These are phyloP conservation scores for Muscicapa striata DNA, from an alignment of 2,797 vertebrate genomes.

Conservation along the genomic window DNA sequence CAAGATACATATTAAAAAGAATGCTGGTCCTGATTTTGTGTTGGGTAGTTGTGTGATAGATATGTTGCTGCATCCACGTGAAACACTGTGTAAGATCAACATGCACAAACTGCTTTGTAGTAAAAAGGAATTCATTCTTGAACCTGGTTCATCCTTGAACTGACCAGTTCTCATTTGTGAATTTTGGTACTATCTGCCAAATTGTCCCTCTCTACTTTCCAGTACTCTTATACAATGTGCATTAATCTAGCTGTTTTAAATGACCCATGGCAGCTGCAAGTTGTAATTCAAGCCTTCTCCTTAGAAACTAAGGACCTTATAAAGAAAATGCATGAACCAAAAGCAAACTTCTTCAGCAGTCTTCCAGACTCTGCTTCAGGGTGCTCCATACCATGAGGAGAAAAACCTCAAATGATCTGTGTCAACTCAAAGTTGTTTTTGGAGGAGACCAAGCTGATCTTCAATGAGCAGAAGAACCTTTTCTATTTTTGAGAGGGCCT, in stretches of 20 bases:
- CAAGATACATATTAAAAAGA: background rate
- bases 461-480: background rate
- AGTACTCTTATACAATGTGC: background rate
- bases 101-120: background rate
- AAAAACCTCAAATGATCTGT: background rate
- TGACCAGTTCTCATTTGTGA: background rate
- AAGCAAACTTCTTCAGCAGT: background rate
- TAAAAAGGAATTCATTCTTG: background rate
- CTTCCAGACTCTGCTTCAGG: background rate
- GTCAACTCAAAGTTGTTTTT: background rate
- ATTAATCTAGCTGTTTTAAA: background rate
- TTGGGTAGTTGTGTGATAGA: background rate
- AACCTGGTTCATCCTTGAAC: background rate
- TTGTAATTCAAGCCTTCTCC: background rate
- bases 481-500: background rate
- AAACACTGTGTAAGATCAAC: background rate
- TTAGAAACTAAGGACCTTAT: background rate
- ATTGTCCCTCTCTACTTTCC: background rate
- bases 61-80: background rate
- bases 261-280: background rate
- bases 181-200: background rate
- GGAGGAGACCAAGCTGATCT: background rate
- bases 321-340: background rate
- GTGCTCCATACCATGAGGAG: background rate
- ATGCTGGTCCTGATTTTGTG: background rate